These are phyloP conservation scores for Clarias magur DNA, from an alignment of 2,113 vertebrate genomes.

Conservation along the genomic window DNA sequence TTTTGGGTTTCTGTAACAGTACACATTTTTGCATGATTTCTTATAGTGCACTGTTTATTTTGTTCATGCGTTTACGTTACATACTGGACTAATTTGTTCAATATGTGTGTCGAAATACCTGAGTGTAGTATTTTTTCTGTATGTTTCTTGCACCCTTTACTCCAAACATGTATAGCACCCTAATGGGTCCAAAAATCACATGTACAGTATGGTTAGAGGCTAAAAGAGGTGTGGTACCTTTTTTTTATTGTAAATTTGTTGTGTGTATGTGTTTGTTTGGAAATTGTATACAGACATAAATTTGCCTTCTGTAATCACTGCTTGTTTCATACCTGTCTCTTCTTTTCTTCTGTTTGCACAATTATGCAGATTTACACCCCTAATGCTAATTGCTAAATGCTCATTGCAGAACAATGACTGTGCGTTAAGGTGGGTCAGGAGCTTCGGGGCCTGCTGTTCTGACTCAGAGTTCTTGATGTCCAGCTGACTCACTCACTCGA, in stretches of 20 bases:
- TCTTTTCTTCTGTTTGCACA: slow-evolving; percentile 71
- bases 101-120: neutral
- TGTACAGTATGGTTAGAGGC: neutral
- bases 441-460: slow-evolving; percentile 39
- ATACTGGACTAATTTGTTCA: too few species aligned
- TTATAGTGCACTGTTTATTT: neutral
- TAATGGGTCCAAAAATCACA: neutral
- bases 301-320: slow-evolving; percentile 63
- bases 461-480: slow-evolving; percentile 69
- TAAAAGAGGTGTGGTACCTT: neutral
- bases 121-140: neutral
- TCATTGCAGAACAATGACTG: slow-evolving; percentile 74
- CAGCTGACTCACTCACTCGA: slow-evolving; percentile 26
- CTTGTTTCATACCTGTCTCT: slow-evolving; percentile 64
- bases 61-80: too few species aligned
- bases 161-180: neutral
- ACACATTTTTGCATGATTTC: too few species aligned
- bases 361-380: slow-evolving; percentile 78
- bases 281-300: slow-evolving; percentile 48
- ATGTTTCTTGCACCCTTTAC: neutral
- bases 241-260: neutral
- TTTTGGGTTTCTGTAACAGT: too few species aligned
- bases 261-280: neutral
- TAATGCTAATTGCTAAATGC: slow-evolving; percentile 80
- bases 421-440: slow-evolving; percentile 64